Conservation (phyloP, 2,797 vertebrate species). For the Dallia pectoralis region DNA sequence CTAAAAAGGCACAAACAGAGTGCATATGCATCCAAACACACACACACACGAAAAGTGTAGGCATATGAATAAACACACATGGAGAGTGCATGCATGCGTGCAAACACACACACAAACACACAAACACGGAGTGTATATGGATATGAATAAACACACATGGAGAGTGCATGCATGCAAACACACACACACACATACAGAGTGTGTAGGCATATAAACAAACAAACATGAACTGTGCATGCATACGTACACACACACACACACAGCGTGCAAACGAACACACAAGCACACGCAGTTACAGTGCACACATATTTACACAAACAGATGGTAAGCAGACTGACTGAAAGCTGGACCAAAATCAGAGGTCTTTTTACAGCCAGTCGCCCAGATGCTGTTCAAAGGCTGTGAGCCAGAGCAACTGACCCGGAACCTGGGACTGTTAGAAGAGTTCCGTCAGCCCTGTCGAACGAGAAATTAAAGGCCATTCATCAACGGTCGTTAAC, state of each 20-base stretch:
- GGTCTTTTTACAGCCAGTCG: background rate
- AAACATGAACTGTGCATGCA: conserved; percentile 7
- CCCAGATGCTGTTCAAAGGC: background rate
- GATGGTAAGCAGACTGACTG: background rate
- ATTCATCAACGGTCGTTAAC: background rate
- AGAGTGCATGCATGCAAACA: background rate
- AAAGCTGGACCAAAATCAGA: conserved; percentile 8
- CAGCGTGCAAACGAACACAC: too few species aligned
- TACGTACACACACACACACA: background rate
- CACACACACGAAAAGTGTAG: too few species aligned
- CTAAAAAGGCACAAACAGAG: conserved; percentile 13
- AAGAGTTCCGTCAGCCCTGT: background rate
- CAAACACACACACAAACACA: background rate
- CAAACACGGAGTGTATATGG: too few species aligned
- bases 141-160: too few species aligned
- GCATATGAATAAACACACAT: too few species aligned
- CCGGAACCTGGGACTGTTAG: background rate
- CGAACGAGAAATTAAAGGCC: background rate
- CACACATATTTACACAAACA: too few species aligned
- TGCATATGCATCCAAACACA: background rate
- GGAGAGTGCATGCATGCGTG: background rate
- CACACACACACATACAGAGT: background rate
- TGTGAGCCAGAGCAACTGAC: conserved; percentile 5
- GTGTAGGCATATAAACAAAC: background rate
- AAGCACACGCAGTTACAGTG: too few species aligned